Percentiles rank a stretch among this genome's conserved stretches.
Evolutionary conservation across 1,140 invertebrate species (phyloP).

Genomic region (Drusus annulatus): DNA sequence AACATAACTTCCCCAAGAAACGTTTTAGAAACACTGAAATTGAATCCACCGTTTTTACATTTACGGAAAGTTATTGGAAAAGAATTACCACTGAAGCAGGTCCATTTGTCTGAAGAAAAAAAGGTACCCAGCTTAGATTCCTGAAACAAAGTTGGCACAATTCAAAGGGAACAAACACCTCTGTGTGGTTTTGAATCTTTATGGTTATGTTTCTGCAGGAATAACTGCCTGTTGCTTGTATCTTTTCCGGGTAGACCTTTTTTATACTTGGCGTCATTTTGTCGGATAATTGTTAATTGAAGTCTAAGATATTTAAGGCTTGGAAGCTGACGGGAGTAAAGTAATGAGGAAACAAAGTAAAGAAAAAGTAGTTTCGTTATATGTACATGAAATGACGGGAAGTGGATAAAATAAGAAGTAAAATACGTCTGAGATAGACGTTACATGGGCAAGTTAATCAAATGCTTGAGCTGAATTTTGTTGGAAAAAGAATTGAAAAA

Average conservation of each 20-base stretch:
- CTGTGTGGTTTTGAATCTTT: constrained; percentile 24
- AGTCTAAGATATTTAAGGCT: too few relatives aligned
- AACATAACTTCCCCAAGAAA: neutral
- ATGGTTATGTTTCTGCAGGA: constrained; percentile 37
- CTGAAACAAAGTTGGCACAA: constrained; percentile 40
- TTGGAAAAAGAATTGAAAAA: too few relatives aligned
- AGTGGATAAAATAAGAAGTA: too few relatives aligned
- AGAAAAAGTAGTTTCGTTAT: too few relatives aligned
- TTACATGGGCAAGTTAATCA: too few relatives aligned
- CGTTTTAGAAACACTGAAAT: constrained; percentile 8
- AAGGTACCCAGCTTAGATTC: constrained; percentile 28
- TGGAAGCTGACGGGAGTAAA: too few relatives aligned
- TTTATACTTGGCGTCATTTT: neutral
- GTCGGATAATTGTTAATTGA: too few relatives aligned
- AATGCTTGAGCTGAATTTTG: too few relatives aligned
- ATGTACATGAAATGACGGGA: too few relatives aligned
- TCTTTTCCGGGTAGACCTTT: constrained; percentile 42
- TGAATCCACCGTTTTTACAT: neutral
- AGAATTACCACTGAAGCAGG: constrained; percentile 23
- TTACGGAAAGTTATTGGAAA: constrained; percentile 34
- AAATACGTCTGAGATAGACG: too few relatives aligned
- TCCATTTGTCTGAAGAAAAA: constrained; percentile 40
- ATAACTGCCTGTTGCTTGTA: constrained; percentile 15
- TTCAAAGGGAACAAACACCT: constrained; percentile 29
- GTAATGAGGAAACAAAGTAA: too few relatives aligned